Evolutionary conservation across 2,113 vertebrate species (phyloP), one percentile per base, ranked within the genome.

Genomic region (Pluvialis apricaria): DNA sequence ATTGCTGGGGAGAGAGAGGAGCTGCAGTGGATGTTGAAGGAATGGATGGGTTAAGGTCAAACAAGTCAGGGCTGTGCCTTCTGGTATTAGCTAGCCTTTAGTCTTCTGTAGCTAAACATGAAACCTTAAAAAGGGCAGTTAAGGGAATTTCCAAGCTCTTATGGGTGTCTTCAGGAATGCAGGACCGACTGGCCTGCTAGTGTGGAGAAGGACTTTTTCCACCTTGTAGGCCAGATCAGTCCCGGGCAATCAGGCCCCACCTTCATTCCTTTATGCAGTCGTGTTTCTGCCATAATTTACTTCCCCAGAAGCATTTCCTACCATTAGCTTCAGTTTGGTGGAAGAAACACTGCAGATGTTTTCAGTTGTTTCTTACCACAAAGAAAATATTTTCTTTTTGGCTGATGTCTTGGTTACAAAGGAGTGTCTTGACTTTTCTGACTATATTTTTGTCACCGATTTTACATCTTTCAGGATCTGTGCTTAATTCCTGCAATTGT

Each of bases 171-270:
- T 71, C 49, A 81, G 44, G 66, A 68, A 24, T 72, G 49, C 21
- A 36, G 49, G 31, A 28, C 29, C 3, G 3, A 32, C 60, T 44
- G 58, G 13, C 28, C 72, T 65, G 18, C 69, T 38, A 55, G 17
- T 11, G 13, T 36, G 42, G 15, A 55, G 32, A 15, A n/a, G 6
- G 38, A 7, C 18, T 68, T 58, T 58, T 92, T 40, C 36, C 4
- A 4, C 16, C 20, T 61, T 32, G 7, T 82, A 87, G 31, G 24
- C 17, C 1, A 3, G 22, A 3, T 42, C 47, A 42, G 26, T 64
- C 11, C 49, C 62, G 40, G 9, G 22, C 32, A 0, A 0, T 36
- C 22, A 55, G 26, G 36, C 8, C 1, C 2, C 11, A 61, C 14
- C 13, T 55, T 76, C 5, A 28, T 76, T 91, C 42, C n/a, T 83